A percentile compares a stretch with the other conserved stretches of the same genome.
phyloP scores from a whole-genome alignment of 1,140 invertebrate species.

The Pseudomyrmex sp. region DNA sequence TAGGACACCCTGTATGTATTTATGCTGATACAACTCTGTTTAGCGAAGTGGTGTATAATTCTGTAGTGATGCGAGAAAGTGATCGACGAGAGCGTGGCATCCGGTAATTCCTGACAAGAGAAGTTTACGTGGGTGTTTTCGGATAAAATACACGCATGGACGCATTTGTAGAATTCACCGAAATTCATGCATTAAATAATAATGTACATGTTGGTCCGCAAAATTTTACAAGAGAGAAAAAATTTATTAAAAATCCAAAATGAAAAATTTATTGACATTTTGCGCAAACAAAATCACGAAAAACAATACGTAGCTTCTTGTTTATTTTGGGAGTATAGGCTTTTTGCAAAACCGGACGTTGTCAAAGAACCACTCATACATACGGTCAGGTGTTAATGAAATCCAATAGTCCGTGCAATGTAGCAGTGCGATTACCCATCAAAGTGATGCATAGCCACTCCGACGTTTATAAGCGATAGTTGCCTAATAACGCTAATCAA shows the following conservation, averaged over 20 bases:
- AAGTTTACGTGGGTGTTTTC: conserved; percentile 1
- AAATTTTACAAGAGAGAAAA: background rate
- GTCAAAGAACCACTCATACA: conserved; percentile 23
- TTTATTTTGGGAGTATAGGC: background rate
- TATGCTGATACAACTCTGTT: background rate
- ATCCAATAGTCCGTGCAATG: background rate
- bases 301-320: background rate
- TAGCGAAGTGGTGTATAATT: conserved; percentile 11
- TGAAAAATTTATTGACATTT: no score
- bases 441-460: conserved; percentile 21
- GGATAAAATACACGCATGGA: background rate
- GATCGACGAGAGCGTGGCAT: background rate
- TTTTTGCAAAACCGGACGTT: conserved; percentile 1
- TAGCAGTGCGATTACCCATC: background rate
- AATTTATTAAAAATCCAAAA: background rate
- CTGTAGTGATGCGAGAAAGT: background rate
- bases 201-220: background rate
- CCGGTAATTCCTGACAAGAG: background rate
- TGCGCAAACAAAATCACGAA: no score
- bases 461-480: background rate
- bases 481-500: conserved; percentile 28
- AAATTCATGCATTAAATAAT: background rate
- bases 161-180: background rate
- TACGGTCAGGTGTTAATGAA: conserved; percentile 18
- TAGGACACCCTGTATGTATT: background rate